phyloP scores from a whole-genome alignment of 2,888 invertebrate species.

The Cinara cedri region DNA sequence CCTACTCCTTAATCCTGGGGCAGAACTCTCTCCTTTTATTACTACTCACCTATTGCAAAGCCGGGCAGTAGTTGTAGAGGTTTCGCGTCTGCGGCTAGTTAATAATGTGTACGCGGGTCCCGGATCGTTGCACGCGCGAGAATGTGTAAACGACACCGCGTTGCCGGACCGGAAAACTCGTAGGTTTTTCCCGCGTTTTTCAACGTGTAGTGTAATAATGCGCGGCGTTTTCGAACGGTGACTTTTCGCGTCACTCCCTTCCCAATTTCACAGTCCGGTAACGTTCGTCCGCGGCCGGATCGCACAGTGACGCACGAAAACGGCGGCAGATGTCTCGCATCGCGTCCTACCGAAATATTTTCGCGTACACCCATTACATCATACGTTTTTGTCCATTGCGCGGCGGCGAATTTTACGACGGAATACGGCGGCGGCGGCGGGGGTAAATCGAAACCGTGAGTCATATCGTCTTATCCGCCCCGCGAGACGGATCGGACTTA shows the following conservation, averaged over 20 bases:
- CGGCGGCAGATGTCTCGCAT: constrained; percentile 33
- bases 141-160: not conserved
- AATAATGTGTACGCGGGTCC: not conserved
- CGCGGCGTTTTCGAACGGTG: not conserved
- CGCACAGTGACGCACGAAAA: not conserved
- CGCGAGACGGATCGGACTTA: not conserved
- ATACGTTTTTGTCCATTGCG: too few relatives aligned
- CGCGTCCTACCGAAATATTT: not conserved
- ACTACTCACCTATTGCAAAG: too few relatives aligned
- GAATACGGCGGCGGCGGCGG: not conserved
- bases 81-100: too few relatives aligned
- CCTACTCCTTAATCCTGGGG: too few relatives aligned
- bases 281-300: constrained; percentile 15
- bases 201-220: too few relatives aligned
- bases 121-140: not conserved
- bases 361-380: too few relatives aligned
- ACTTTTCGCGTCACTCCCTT: constrained; percentile 15
- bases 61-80: too few relatives aligned
- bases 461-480: not conserved
- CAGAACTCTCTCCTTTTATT: too few relatives aligned
- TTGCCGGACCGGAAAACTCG: constrained; percentile 6
- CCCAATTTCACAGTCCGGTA: constrained; percentile 49
- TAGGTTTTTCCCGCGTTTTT: not conserved
- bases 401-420: not conserved
- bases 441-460: not conserved